Evolutionary conservation across 1,140 invertebrate genomes (phyloP).

Genomic region (Neodiprion fabricii): DNA sequence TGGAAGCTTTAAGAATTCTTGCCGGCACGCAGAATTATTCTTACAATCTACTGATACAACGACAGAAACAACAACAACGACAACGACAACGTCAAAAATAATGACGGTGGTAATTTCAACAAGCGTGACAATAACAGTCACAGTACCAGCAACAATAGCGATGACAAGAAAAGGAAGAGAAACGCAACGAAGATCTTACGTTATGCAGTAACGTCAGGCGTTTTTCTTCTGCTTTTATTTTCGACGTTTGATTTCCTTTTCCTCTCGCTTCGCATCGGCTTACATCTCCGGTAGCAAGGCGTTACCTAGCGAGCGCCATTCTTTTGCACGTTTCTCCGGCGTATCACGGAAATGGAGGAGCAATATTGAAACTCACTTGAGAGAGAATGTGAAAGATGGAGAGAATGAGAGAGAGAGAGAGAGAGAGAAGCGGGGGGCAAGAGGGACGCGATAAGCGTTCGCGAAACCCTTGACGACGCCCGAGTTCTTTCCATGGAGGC

Average conservation of each 20-base stretch:
- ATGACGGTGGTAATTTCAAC: no score
- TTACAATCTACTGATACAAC: no score
- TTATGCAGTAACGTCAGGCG: constrained; percentile 22
- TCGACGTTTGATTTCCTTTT: constrained; percentile 9
- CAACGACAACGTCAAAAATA: no score
- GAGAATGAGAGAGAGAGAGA: no score
- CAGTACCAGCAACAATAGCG: no score
- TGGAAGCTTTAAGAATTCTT: no score
- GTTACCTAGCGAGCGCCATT: not conserved
- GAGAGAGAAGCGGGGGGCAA: not conserved
- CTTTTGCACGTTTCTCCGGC: not conserved
- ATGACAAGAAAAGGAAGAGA: not conserved
- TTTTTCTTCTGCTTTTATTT: constrained; percentile 28
- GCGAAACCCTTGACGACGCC: not conserved
- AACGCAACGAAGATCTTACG: constrained; percentile 17
- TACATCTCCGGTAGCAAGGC: not conserved
- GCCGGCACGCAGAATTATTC: no score
- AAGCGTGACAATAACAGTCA: no score
- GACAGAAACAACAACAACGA: no score
- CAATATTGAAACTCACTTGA: constrained; percentile 2
- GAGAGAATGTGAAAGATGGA: not conserved
- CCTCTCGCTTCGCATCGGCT: constrained; percentile 1
- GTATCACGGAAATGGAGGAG: constrained; percentile 1
- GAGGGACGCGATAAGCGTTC: not conserved
- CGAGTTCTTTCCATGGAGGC: not conserved